Evolutionary conservation across 2,113 vertebrate species (phyloP).

Genomic region (Coryphaenoides rupestris): DNA sequence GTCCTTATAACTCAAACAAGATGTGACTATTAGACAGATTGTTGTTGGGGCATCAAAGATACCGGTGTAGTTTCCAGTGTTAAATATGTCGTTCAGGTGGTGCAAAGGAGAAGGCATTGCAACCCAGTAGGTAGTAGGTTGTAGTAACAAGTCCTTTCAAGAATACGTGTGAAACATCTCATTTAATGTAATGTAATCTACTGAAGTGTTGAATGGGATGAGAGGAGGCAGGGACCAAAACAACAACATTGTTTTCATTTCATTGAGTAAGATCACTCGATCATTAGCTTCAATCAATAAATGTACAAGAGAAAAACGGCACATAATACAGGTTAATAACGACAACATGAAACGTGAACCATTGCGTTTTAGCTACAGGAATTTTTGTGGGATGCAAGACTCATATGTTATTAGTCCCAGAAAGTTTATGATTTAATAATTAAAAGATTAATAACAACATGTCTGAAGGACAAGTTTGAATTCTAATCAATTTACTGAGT

Average conservation of each 20-base stretch:
- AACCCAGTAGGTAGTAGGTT: conserved; percentile 53
- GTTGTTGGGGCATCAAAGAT: conserved; percentile 21
- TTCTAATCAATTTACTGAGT: too few relatives aligned
- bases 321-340: conserved; percentile 15
- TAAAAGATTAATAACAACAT: too few relatives aligned
- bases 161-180: conserved; percentile 5
- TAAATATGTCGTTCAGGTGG: conserved; percentile 22
- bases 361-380: neutral
- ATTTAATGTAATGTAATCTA: too few relatives aligned
- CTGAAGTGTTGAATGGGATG: too few relatives aligned
- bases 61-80: conserved; percentile 9
- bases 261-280: conserved; percentile 24
- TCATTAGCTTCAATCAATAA: conserved; percentile 34
- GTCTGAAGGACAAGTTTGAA: too few relatives aligned
- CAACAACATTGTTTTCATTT: conserved; percentile 15
- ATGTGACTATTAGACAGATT: conserved; percentile 2
- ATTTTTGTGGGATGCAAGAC: too few relatives aligned
- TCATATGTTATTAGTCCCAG: too few relatives aligned
- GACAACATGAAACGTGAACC: neutral
- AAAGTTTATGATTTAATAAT: too few relatives aligned
- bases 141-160: conserved; percentile 44
- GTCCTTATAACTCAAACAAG: conserved; percentile 1
- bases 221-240: neutral
- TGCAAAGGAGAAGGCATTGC: conserved; percentile 36
- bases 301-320: conserved; percentile 19